Evolutionary conservation across 2,888 invertebrate genomes (phyloP), one percentile per base, ranked within the genome.

Genomic region (Drosophila emarginata): DNA sequence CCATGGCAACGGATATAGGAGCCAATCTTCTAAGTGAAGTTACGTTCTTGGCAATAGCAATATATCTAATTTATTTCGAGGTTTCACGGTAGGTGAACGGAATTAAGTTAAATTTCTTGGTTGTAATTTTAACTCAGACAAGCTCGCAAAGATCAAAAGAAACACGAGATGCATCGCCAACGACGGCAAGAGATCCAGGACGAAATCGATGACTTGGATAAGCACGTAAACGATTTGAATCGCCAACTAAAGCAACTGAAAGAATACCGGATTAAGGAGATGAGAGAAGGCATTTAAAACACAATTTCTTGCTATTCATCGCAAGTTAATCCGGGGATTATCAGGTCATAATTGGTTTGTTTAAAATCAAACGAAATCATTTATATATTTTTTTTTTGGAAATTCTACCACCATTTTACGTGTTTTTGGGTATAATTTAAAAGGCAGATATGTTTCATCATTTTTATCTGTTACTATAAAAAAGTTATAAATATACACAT

Each of bases 1-100:
- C 61, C 0, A 64, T 69, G 52, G 82, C 87, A 4, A 68, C 57
- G 2, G 52, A 58, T 11, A 4, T 67, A 9, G 82, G 87, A 2
- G 69, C 72, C 4, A 56, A 77, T 12, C 14, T 86, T 6, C 21
- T 82, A 2, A 60, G 67, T 3, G 82, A 82, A 57, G 0, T 75
- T 14, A 37, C 74, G 18, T 69, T 80, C 15, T 1, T 83, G 9
- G 4, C 11, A 0, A 28, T 76, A 15, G 64, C 72, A 2, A 0
- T 61, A 2, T 28, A 5, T 12, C 11, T 83, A 0, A 59, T 82
- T 39, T 67, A 60, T n/a, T 57, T 45, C 0, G 87, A 82, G 23
- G 0, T 67, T 7, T 58, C 70, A 2, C 40, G 70, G 80, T 83
- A 39, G 54, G 69, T 7, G 3, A 11, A 1, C 2, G 23, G 1